Base-by-base conservation (phyloP, 2,888 invertebrate genomes). In the Drosophila borealis region DNA sequence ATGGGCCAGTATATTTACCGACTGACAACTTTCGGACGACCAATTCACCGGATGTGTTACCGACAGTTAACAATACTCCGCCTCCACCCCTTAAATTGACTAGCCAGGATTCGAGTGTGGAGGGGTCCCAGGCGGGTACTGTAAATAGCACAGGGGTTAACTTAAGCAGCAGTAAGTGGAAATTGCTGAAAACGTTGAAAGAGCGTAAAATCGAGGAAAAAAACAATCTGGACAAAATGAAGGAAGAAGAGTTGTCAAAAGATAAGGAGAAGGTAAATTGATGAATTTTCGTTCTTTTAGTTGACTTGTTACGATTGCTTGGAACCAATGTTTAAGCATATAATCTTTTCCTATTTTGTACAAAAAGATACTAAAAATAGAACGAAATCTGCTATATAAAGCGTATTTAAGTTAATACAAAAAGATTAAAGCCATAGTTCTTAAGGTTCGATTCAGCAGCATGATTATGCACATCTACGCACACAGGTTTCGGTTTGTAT, bases 181-280 rank as follows among this genome's bases (percentile, higher is more conserved):
- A 97, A 91, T 93, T 98, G 46, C 92, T 98, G 3, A 98, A 97
- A 92, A 97, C 97, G 1, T 92, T 98, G 33, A 97, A 97, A 91
- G 97, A 98, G 88, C 94, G 96, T 70, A 97, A 98, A 93, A 96
- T 97, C 3, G 97, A 97, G 92, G 97, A 97, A 87, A 96, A 95
- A 91, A 94, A 94, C 86, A 95, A 95, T 85, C 94, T 95, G 69
- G 96, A 95, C 65, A 95, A 95, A 74, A 94, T 94, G 54, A 94
- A 93, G 59, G 95, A 94, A 67, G 94, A 95, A 53, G 94, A 94
- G 93, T 93, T 89, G 45, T 93, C 93, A 8, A 94, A 94, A 82
- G 95, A 95, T 85, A 95, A 95, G 92, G 95, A 95, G 80, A 95
- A 95, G 93, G 95, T 95, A 92, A 94, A 53, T 44, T 62, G 17